These are phyloP conservation scores for Hippopotamus amphibius DNA, from an alignment of 2,113 vertebrate species.

Conservation along the genomic window DNA sequence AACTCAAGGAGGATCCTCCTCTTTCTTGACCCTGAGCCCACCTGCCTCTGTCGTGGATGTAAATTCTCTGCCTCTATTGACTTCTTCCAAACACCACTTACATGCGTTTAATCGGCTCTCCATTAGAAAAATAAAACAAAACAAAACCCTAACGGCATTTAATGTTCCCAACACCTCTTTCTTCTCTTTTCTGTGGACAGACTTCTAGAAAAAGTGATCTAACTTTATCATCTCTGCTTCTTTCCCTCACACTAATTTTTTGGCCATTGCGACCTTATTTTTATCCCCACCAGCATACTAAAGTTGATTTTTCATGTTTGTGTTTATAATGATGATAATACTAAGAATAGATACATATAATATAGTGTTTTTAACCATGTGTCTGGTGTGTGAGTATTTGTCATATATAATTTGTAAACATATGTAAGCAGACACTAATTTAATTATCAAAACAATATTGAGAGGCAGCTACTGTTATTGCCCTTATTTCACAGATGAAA, in stretches of 20 bases:
- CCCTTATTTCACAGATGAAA: background rate
- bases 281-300: background rate
- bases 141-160: background rate
- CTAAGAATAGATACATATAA: background rate
- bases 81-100: background rate
- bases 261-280: background rate
- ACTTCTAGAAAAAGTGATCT: background rate
- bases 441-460: background rate
- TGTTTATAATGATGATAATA: background rate
- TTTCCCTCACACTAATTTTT: background rate
- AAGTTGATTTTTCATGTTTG: background rate
- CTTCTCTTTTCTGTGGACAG: background rate
- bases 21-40: background rate
- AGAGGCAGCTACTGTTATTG: background rate
- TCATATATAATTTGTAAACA: background rate
- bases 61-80: background rate
- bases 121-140: background rate
- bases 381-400: background rate
- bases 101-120: background rate
- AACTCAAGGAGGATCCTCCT: no score
- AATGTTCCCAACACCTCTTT: background rate
- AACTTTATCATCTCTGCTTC: background rate
- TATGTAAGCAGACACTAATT: background rate
- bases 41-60: background rate
- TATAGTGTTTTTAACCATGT: rapidly evolving